phyloP scores from a whole-genome alignment of 2,888 invertebrate genomes.

The Sinelater perroti region DNA sequence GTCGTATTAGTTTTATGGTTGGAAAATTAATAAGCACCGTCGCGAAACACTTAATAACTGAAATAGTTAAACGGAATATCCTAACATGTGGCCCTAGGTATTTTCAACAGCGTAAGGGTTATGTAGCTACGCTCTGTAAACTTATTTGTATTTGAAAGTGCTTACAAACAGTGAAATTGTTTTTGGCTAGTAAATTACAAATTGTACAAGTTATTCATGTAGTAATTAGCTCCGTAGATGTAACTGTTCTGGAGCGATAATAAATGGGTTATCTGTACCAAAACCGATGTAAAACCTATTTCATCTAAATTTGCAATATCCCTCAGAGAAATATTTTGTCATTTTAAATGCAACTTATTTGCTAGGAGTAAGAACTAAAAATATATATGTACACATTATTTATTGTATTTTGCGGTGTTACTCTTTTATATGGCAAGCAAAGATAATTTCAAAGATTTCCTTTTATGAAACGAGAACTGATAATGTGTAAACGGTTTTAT shows the following conservation, averaged over 20 bases:
- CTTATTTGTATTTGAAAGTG: constrained; percentile 1
- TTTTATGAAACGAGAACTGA: too few species aligned
- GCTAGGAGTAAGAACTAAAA: too few species aligned
- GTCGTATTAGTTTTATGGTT: constrained; percentile 4
- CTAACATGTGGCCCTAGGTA: background rate
- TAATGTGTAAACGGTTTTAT: too few species aligned
- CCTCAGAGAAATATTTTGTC: too few species aligned
- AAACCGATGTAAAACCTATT: background rate
- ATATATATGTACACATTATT: too few species aligned
- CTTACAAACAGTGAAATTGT: background rate
- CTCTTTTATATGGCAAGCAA: too few species aligned
- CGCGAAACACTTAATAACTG: constrained; percentile 8
- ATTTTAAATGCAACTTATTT: too few species aligned
- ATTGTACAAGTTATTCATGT: constrained; percentile 2
- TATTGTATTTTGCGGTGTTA: too few species aligned
- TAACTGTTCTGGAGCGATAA: background rate
- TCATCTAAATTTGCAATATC: too few species aligned
- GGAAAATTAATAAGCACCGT: constrained; percentile 11
- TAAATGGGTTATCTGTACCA: constrained; percentile 8
- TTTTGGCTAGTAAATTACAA: constrained; percentile 9
- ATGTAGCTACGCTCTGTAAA: constrained; percentile 1
- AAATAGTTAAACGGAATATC: constrained; percentile 4
- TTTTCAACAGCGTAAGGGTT: background rate
- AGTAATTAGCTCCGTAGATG: constrained; percentile 3
- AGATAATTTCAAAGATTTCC: too few species aligned